Conservation (phyloP, 2,888 invertebrate species). For the Isotomurus palustris region DNA sequence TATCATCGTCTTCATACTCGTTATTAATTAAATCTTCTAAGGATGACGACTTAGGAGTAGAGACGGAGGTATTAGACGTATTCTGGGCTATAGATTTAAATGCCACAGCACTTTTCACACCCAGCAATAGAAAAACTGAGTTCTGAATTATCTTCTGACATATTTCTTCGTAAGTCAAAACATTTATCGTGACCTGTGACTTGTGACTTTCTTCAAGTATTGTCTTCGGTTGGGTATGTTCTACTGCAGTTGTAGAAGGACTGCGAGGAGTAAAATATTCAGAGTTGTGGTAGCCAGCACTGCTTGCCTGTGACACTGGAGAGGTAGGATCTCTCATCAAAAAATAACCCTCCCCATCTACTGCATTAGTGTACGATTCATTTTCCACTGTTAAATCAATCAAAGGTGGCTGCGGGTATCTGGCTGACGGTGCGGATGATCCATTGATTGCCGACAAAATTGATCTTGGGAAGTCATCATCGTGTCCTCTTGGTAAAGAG, state of each 20-base stretch:
- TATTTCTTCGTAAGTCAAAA: constrained; percentile 47
- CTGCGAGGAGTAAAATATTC: constrained; percentile 10
- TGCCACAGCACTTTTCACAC: constrained; percentile 51
- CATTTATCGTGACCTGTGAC: background rate
- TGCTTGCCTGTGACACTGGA: constrained; percentile 7
- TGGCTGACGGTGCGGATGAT: background rate
- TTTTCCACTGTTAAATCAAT: constrained; percentile 32
- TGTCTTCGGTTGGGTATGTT: constrained; percentile 7
- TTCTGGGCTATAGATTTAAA: background rate
- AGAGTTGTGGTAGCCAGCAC: constrained; percentile 10
- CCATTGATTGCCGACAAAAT: background rate
- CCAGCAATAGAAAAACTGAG: constrained; percentile 55
- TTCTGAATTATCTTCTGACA: constrained; percentile 54
- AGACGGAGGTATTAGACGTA: constrained; percentile 4
- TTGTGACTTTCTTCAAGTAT: background rate
- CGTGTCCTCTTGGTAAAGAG: background rate
- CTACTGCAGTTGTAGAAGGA: constrained; percentile 12
- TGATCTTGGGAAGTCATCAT: constrained; percentile 9
- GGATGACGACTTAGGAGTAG: background rate
- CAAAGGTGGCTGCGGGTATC: constrained; percentile 7
- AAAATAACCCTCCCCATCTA: constrained; percentile 29
- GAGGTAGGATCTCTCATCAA: constrained; percentile 28
- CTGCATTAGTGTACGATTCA: constrained; percentile 18
- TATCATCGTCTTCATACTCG: constrained; percentile 13
- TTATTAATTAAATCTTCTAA: constrained; percentile 15